phyloP scores from a whole-genome alignment of 2,113 vertebrate species.

The Lagopus leucura region DNA sequence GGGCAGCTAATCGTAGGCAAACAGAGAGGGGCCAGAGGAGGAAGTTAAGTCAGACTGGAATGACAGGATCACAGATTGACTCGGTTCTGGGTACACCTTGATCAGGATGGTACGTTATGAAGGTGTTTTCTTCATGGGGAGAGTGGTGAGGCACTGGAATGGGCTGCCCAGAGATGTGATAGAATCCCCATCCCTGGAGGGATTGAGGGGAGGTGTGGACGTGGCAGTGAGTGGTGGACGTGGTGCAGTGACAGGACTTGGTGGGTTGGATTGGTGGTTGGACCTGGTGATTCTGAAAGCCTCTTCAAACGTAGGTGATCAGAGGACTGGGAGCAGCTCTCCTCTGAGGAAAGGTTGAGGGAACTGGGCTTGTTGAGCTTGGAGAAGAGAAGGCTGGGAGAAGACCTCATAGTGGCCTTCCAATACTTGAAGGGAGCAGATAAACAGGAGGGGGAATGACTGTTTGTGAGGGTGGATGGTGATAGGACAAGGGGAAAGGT shows the following conservation, averaged over 20 bases:
- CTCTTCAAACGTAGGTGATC: background rate
- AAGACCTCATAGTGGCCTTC: too few relatives aligned
- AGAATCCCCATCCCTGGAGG: background rate
- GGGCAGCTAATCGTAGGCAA: background rate
- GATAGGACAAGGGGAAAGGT: too few relatives aligned
- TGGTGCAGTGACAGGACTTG: too few relatives aligned
- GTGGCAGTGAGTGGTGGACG: background rate
- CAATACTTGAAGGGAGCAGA: too few relatives aligned
- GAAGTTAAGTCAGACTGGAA: background rate
- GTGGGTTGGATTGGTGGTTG: background rate
- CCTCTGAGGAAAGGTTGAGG: too few relatives aligned
- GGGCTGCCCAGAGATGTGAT: background rate
- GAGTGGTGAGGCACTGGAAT: background rate
- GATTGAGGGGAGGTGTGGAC: background rate
- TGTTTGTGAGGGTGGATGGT: too few relatives aligned
- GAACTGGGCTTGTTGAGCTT: too few relatives aligned
- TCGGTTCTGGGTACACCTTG: background rate
- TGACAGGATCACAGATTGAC: background rate
- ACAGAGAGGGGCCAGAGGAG: background rate
- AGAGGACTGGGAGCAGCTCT: too few relatives aligned
- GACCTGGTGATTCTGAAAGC: background rate
- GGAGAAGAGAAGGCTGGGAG: too few relatives aligned
- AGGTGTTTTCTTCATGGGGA: background rate
- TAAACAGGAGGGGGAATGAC: too few relatives aligned
- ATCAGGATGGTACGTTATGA: rapidly evolving